These are phyloP conservation scores for Coecobrya sp. DNA, from an alignment of 2,888 invertebrate genomes.

Conservation along the genomic window DNA sequence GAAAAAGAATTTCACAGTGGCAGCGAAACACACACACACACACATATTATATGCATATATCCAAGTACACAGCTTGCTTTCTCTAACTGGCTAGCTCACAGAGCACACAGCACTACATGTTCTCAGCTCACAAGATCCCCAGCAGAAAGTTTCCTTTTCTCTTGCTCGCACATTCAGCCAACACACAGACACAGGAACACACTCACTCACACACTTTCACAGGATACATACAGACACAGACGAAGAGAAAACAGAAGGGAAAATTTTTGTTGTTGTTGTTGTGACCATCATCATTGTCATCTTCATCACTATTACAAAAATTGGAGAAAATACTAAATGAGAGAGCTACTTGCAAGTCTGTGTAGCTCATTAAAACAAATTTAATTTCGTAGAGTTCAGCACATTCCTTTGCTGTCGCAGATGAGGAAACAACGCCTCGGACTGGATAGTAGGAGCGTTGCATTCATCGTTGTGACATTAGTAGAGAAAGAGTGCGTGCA, in stretches of 20 bases:
- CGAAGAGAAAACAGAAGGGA: neutral
- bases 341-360: constrained; percentile 59
- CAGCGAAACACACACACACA: constrained; percentile 8
- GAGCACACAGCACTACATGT: constrained; percentile 7
- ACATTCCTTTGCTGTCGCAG: constrained; percentile 3
- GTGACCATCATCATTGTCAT: neutral
- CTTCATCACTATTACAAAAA: constrained; percentile 3
- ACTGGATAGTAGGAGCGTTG: neutral
- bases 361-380: constrained; percentile 62
- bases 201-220: constrained; percentile 62
- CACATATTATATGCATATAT: constrained; percentile 2
- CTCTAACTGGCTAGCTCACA: constrained; percentile 61
- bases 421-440: neutral
- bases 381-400: constrained; percentile 17
- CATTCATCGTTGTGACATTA: neutral
- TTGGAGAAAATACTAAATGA: constrained; percentile 48
- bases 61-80: constrained; percentile 57
- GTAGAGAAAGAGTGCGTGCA: neutral
- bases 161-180: constrained; percentile 75
- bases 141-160: constrained; percentile 48
- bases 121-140: constrained; percentile 26
- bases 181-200: constrained; percentile 54
- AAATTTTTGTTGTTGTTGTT: neutral
- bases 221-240: neutral
- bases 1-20: constrained; percentile 38